Conservation (phyloP, 2,113 vertebrate species). For the Clarias batrachus region DNA sequence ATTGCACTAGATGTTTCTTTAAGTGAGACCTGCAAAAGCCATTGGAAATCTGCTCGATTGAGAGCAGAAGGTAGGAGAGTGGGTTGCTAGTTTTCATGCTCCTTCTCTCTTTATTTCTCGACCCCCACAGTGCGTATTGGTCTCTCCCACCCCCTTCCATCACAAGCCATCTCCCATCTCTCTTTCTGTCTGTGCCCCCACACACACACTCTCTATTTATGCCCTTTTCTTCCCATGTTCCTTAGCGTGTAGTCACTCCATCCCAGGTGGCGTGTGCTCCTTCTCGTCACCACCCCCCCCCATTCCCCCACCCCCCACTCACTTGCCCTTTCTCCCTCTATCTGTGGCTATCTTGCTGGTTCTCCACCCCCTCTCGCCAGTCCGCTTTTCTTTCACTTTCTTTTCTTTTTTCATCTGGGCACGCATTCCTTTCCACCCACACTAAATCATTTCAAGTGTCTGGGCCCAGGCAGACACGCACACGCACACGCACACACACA, state of each 20-base stretch:
- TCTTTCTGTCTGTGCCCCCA: constrained; percentile 56
- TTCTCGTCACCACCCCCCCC: constrained; percentile 17
- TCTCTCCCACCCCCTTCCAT: constrained; percentile 55
- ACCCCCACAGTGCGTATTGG: constrained; percentile 60
- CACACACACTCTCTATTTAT: constrained; percentile 33
- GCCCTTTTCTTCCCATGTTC: constrained; percentile 30
- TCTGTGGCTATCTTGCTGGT: constrained; percentile 58
- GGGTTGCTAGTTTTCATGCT: constrained; percentile 65
- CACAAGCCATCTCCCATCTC: constrained; percentile 58
- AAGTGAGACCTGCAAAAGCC: constrained; percentile 77
- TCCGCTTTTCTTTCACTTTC: constrained; percentile 76
- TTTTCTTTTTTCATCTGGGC: constrained; percentile 72
- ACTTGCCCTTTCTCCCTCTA: constrained; percentile 64
- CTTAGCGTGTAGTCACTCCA: constrained; percentile 52
- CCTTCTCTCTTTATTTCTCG: constrained; percentile 50
- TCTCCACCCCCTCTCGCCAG: constrained; percentile 66
- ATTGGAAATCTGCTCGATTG: constrained; percentile 77
- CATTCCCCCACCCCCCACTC: constrained; percentile 47
- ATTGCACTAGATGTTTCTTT: constrained; percentile 79
- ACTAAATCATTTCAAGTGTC: constrained; percentile 82
- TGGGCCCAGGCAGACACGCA: constrained; percentile 62
- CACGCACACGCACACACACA: constrained; percentile 41
- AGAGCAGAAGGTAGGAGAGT: constrained; percentile 75
- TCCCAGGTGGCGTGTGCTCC: constrained; percentile 61
- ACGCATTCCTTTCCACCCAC: constrained; percentile 80